Evolutionary conservation across 2,888 invertebrate genomes (phyloP), one percentile per base, ranked within the genome.

Genomic region (Catocala fraxini): DNA sequence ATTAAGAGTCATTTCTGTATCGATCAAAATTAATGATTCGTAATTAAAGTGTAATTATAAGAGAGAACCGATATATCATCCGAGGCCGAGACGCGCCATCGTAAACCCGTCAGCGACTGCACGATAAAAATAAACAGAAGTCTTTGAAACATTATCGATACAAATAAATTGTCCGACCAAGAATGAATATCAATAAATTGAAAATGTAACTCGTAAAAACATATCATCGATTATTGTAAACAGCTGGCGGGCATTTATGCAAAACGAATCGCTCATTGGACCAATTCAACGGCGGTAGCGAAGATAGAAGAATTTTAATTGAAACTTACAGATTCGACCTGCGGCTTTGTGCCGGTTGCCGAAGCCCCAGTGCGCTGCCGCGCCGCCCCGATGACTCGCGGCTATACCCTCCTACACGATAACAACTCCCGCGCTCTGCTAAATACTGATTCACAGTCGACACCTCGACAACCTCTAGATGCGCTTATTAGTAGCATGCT

Each of bases 161-260:
- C 87, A 88, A 89, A 92, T 93, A 92, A 92, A 93, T 92, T 90
- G 90, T 89, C 85, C 81, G 87, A 81, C 85, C 85, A 83, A 84
- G 89, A 91, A 91, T 86, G 87, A 89, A 90, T 90, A 91, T 89
- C 89, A 88, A 92, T 92, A 93, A 92, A 92, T 93, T 92, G 91
- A 89, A 91, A 90, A 89, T 87, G 89, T 86, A 83, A 90, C 89
- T 89, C 88, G 86, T 93, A 92, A 92, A 92, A 92, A 92, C 90
- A 90, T 92, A 91, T 92, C 89, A 91, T 92, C 90, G 91, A 92
- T 93, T 91, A 91, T 89, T 91, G 91, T 93, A 92, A 92, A 91
- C 92, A 91, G 92, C 93, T 91, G 88, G 90, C 89, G 92, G 93
- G 91, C 91, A 89, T 91, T 90, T 91, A 90, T 91, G 92, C 92